phyloP scores from a whole-genome alignment of 2,888 invertebrate genomes.

The Pristionchus mayeri region DNA sequence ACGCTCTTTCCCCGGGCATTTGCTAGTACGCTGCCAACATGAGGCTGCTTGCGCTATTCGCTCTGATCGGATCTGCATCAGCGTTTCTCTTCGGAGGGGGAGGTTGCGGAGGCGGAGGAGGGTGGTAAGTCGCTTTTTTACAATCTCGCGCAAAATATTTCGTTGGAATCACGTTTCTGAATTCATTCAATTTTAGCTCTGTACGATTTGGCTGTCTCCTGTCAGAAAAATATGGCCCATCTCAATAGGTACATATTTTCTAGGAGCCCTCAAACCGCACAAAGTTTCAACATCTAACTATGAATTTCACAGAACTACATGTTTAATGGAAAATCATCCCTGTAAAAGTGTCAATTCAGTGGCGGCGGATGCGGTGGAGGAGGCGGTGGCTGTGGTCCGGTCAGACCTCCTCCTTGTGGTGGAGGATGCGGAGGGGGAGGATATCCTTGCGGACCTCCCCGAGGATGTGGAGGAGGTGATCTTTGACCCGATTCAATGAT shows the following conservation, averaged over 20 bases:
- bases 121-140: background rate
- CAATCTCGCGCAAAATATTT: too few relatives aligned
- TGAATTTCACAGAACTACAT: too few relatives aligned
- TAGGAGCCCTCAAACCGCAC: too few relatives aligned
- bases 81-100: slow-evolving; percentile 22
- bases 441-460: slow-evolving; percentile 16
- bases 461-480: slow-evolving; percentile 14
- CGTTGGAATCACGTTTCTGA: too few relatives aligned
- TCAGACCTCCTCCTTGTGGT: background rate
- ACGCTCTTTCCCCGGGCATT: background rate
- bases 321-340: too few relatives aligned
- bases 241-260: too few relatives aligned
- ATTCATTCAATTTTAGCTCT: too few relatives aligned
- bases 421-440: slow-evolving; percentile 9
- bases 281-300: too few relatives aligned
- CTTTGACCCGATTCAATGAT: background rate
- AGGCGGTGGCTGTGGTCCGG: slow-evolving; percentile 1
- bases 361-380: slow-evolving; percentile 29
- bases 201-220: too few relatives aligned
- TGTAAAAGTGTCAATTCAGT: background rate
- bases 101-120: slow-evolving; percentile 34
- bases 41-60: background rate
- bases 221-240: too few relatives aligned
- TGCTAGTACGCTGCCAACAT: background rate
- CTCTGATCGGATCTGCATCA: background rate